Evolutionary conservation across 2,797 vertebrate genomes (phyloP).

Genomic region (Octomys mimax): DNA sequence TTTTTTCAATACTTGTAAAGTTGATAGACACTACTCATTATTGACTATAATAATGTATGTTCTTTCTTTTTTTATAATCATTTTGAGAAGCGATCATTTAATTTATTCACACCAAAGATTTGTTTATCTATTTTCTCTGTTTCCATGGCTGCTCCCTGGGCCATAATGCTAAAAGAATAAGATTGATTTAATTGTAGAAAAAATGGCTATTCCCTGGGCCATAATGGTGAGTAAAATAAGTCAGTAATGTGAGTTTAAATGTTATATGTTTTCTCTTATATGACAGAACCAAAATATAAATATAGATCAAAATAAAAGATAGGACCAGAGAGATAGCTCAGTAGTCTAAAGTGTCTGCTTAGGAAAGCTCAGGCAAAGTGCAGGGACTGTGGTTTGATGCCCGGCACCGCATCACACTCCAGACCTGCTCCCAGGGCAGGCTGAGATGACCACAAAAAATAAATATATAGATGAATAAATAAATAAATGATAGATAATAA

Average conservation of each 20-base stretch:
- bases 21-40: not conserved
- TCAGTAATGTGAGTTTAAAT: not conserved
- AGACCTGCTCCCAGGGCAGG: too few relatives aligned
- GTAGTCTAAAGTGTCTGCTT: too few relatives aligned
- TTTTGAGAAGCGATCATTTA: not conserved
- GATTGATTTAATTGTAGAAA: not conserved
- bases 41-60: not conserved
- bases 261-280: not conserved
- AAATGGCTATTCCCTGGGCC: not conserved
- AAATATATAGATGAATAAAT: too few relatives aligned
- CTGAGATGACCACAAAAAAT: too few relatives aligned
- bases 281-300: not conserved
- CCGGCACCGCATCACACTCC: too few relatives aligned
- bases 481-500: not conserved
- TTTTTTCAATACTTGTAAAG: not conserved
- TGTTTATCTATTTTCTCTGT: not conserved
- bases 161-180: not conserved
- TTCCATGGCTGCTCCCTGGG: not conserved
- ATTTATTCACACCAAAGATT: not conserved
- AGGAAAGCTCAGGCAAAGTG: too few relatives aligned
- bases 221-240: not conserved
- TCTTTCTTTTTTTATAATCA: not conserved
- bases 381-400: too few relatives aligned
- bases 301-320: not conserved
- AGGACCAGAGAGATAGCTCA: too few relatives aligned